A percentile compares a stretch with the other conserved stretches of the same genome.
These are phyloP conservation scores for Psix sp. DNA, from an alignment of 1,140 invertebrate species.

Conservation along the genomic window DNA sequence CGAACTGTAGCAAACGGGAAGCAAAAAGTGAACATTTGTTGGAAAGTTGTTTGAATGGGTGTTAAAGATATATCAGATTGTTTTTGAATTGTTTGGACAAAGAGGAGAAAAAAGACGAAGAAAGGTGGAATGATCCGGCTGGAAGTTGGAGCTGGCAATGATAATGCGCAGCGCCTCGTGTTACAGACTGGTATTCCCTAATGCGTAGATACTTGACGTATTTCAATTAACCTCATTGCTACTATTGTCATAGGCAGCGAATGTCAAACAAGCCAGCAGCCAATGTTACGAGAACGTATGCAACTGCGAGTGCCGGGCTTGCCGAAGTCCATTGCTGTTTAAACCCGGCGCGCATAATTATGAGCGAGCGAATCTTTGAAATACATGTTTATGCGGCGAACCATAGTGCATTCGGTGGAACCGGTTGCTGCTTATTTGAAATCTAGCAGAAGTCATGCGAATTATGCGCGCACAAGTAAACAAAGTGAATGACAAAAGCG, in stretches of 20 bases:
- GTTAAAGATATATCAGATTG: too few species aligned
- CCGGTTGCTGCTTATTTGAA: background rate
- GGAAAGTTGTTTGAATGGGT: too few species aligned
- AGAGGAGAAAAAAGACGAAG: too few species aligned
- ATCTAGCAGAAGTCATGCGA: slow-evolving; percentile 1
- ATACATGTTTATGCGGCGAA: slow-evolving; percentile 39
- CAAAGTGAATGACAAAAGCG: too few species aligned
- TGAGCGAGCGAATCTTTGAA: slow-evolving; percentile 43
- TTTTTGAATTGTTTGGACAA: too few species aligned
- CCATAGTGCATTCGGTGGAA: slow-evolving; percentile 37
- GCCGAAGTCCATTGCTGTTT: slow-evolving; percentile 51
- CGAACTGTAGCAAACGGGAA: too few species aligned
- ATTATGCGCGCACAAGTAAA: too few species aligned
- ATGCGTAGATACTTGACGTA: slow-evolving; percentile 66
- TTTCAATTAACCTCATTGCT: slow-evolving; percentile 73
- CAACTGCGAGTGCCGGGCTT: slow-evolving; percentile 38
- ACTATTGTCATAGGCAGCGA: slow-evolving; percentile 63
- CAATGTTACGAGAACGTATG: slow-evolving; percentile 58
- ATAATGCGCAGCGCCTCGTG: slow-evolving; percentile 16
- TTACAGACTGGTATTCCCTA: slow-evolving; percentile 53
- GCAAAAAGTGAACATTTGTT: too few species aligned
- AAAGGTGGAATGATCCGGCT: too few species aligned
- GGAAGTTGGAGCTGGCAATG: slow-evolving; percentile 24
- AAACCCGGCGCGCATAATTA: slow-evolving; percentile 43
- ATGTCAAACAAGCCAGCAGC: slow-evolving; percentile 67